Percentiles rank a stretch among this genome's conserved stretches.
These are phyloP conservation scores for Daphoenositta chrysoptera DNA, from an alignment of 2,113 vertebrate genomes.

Conservation along the genomic window DNA sequence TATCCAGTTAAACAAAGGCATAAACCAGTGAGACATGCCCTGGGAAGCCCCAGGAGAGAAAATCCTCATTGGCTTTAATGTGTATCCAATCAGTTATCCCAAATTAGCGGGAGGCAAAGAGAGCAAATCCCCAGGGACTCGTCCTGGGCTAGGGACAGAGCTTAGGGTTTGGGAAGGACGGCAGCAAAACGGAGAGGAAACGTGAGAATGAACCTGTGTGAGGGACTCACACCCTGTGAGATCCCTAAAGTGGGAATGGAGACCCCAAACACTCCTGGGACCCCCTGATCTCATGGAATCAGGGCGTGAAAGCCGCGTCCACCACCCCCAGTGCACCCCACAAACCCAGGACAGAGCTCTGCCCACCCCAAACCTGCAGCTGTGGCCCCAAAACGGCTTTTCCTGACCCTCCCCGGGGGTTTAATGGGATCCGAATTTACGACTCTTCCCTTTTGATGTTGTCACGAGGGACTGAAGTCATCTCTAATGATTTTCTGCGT, in stretches of 20 bases:
- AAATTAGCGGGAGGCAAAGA: neutral
- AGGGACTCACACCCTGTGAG: neutral
- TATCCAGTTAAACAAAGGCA: neutral
- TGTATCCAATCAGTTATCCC: neutral
- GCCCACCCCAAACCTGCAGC: neutral
- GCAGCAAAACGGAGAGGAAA: neutral
- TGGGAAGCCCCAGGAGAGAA: neutral
- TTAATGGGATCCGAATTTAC: neutral
- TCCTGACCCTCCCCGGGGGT: neutral
- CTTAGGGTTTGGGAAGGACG: neutral
- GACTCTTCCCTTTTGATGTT: neutral
- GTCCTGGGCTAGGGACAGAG: neutral
- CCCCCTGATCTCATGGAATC: neutral
- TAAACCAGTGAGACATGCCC: neutral
- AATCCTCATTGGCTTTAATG: neutral
- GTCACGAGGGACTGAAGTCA: constrained; percentile 12
- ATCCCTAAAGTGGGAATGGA: neutral
- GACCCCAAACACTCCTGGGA: neutral
- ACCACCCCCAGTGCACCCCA: neutral
- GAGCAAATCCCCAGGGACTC: neutral
- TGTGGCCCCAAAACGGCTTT: fast-evolving
- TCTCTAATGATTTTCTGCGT: constrained; percentile 23
- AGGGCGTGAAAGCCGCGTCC: neutral
- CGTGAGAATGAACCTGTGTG: fast-evolving
- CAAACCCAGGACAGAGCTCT: neutral